These are phyloP conservation scores for Agonum fuliginosum DNA, from an alignment of 2,888 invertebrate genomes.

Conservation along the genomic window DNA sequence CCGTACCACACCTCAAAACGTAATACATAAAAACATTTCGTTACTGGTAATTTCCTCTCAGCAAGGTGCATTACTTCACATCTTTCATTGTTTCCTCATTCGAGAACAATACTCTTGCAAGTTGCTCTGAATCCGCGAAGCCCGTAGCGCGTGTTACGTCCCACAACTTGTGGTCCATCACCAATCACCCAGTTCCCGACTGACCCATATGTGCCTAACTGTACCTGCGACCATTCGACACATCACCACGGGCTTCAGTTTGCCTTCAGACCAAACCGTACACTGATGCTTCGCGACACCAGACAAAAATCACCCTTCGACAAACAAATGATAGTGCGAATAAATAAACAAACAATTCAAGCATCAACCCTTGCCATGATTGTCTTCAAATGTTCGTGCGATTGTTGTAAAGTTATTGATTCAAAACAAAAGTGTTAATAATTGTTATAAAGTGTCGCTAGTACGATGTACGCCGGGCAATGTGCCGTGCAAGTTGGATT, in stretches of 20 bases:
- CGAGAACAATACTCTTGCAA: not conserved
- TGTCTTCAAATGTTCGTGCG: no score
- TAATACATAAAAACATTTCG: no score
- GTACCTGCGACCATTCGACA: constrained; percentile 5
- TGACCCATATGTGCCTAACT: constrained; percentile 52
- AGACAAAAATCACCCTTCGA: no score
- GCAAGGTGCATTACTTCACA: no score
- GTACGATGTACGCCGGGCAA: not conserved
- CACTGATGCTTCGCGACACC: not conserved
- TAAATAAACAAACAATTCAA: no score
- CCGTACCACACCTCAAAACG: no score
- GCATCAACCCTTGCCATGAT: no score
- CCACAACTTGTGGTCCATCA: constrained; percentile 22
- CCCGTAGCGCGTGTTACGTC: not conserved
- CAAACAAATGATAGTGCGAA: no score
- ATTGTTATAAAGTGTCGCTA: not conserved
- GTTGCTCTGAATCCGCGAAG: not conserved
- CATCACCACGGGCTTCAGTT: not conserved
- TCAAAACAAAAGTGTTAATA: not conserved
- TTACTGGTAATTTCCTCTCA: no score
- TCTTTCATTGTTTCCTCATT: no score
- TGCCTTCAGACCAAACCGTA: constrained; percentile 26
- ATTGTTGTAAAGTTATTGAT: no score
- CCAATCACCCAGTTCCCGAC: constrained; percentile 46
- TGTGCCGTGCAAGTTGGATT: constrained; percentile 46